Conservation (phyloP, 2,888 invertebrate genomes). For the Orthosia gracilis region DNA sequence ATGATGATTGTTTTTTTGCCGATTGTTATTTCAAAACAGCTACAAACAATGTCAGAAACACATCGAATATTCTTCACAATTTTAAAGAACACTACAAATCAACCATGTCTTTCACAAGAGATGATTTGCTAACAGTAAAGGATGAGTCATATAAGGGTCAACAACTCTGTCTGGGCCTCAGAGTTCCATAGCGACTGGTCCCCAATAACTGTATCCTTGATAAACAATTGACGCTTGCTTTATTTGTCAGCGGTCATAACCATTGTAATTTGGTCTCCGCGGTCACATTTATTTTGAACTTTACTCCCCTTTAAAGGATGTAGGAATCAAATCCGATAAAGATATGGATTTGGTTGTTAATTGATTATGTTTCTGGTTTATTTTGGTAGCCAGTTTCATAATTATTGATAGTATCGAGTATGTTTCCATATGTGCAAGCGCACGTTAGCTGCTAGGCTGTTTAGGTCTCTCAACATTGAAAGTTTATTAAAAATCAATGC, state of each 20-base stretch:
- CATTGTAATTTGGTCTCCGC: conserved; percentile 30
- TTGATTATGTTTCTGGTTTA: not conserved
- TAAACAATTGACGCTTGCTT: conserved; percentile 46
- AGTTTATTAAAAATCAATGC: conserved; percentile 29
- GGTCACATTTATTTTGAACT: conserved; percentile 42
- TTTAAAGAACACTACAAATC: not conserved
- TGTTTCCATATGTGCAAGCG: not conserved
- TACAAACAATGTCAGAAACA: not conserved
- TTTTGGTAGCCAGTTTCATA: not conserved
- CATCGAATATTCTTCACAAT: not conserved
- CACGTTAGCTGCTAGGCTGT: not conserved
- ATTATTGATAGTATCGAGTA: no score
- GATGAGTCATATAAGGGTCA: conserved; percentile 66
- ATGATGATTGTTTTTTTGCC: not conserved
- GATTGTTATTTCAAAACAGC: not conserved
- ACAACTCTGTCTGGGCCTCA: conserved; percentile 59
- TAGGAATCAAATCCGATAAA: conserved; percentile 31
- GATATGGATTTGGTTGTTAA: conserved; percentile 24
- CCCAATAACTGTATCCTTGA: conserved; percentile 49
- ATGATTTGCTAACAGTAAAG: conserved; percentile 56
- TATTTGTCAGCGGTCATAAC: conserved; percentile 36
- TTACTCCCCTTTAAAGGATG: conserved; percentile 55
- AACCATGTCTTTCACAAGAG: conserved; percentile 2
- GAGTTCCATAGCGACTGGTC: conserved; percentile 55
- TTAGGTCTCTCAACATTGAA: not conserved